phyloP scores from a whole-genome alignment of 2,888 invertebrate species.

The Ischnura elegans region DNA sequence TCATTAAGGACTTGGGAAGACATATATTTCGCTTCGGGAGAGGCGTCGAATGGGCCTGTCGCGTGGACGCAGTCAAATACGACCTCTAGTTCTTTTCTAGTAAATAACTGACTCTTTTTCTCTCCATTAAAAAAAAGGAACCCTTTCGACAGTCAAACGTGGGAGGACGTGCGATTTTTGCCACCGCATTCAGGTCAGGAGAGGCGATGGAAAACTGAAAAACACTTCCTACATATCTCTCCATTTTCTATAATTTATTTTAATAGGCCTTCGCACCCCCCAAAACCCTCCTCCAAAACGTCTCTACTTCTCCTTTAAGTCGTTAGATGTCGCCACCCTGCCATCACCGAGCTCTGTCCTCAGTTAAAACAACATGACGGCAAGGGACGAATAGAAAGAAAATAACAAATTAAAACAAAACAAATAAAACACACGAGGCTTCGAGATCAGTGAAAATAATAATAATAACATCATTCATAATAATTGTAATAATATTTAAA shows the following conservation, averaged over 20 bases:
- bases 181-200: neutral
- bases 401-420: neutral
- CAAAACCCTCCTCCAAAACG: neutral
- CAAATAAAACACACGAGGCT: constrained; percentile 57
- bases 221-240: too few species aligned
- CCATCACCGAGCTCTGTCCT: neutral
- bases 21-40: neutral
- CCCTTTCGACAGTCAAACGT: neutral
- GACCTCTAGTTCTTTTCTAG: neutral
- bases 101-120: too few species aligned
- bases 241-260: too few species aligned
- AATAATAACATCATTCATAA: constrained; percentile 42
- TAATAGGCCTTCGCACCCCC: too few species aligned
- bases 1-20: neutral
- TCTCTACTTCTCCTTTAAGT: neutral
- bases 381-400: neutral
- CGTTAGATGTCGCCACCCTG: neutral
- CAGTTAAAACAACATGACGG: neutral
- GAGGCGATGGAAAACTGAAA: too few species aligned
- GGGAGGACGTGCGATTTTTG: neutral
- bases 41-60: neutral
- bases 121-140: neutral
- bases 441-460: constrained; percentile 66
- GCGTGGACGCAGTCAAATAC: neutral
- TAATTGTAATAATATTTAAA: constrained; percentile 60